phyloP scores from a whole-genome alignment of 1,140 invertebrate genomes.

The Octopus bimaculoides region DNA sequence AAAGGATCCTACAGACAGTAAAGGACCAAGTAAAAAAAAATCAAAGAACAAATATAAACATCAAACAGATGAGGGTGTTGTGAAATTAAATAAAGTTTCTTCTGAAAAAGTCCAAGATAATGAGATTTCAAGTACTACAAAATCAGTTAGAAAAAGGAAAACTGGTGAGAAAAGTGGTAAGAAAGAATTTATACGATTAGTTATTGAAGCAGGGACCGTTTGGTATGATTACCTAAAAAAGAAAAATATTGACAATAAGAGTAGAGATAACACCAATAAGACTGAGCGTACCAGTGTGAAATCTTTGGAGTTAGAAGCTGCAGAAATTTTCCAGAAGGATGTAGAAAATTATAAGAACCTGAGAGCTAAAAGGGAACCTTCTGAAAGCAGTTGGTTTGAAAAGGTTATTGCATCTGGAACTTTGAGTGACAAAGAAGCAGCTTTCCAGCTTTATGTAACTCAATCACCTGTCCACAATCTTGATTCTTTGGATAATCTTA shows the following conservation, averaged over 20 bases:
- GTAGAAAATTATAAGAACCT: conserved; percentile 27
- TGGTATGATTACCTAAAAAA: background rate
- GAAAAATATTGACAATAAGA: conserved; percentile 21
- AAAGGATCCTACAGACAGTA: background rate
- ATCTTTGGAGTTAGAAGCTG: background rate
- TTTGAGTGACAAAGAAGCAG: conserved; percentile 80
- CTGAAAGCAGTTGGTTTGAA: conserved; percentile 70
- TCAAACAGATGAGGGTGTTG: conserved; percentile 26
- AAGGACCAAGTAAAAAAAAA: conserved; percentile 17
- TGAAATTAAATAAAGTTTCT: conserved; percentile 24
- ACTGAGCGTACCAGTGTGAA: background rate
- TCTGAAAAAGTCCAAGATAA: conserved; percentile 36
- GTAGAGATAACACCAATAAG: background rate
- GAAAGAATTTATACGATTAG: too few relatives aligned
- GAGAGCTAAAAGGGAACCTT: conserved; percentile 45
- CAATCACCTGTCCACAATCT: conserved; percentile 82
- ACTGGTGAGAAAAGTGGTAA: conserved; percentile 19
- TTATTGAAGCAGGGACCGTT: too few relatives aligned
- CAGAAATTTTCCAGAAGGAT: background rate
- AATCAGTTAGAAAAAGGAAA: conserved; percentile 1
- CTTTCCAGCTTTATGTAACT: conserved; percentile 77
- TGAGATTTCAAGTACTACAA: conserved; percentile 41
- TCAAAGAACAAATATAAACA: conserved; percentile 37
- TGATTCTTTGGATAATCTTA: conserved; percentile 67
- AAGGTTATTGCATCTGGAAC: conserved; percentile 79